Conservation (phyloP, 2,888 invertebrate genomes). For the Scaptomyza flava region DNA sequence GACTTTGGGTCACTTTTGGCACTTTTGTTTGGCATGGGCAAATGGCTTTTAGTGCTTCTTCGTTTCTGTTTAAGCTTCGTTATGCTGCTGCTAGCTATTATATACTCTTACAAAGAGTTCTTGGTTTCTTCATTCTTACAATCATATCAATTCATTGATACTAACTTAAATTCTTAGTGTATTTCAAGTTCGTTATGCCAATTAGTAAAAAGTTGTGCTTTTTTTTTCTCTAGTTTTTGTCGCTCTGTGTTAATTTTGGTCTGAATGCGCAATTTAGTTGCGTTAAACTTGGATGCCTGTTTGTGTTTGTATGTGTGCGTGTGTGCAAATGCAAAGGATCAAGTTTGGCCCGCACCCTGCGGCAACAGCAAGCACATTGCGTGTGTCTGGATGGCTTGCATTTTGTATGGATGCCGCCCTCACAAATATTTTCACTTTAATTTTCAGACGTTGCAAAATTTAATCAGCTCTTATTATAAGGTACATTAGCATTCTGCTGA, state of each 20-base stretch:
- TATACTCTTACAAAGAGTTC: no score
- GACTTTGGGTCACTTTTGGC: conserved; percentile 20
- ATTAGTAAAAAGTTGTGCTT: not conserved
- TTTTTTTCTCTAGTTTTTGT: conserved; percentile 26
- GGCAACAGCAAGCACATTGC: conserved; percentile 28
- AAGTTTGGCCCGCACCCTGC: conserved; percentile 55
- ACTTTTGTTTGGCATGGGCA: conserved; percentile 1
- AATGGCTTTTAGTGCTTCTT: conserved; percentile 15
- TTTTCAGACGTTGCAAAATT: conserved; percentile 75
- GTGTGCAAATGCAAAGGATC: conserved; percentile 49
- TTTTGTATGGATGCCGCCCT: conserved; percentile 48
- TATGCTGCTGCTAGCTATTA: conserved; percentile 53
- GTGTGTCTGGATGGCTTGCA: conserved; percentile 49
- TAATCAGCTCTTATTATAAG: conserved; percentile 62
- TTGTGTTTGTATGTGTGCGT: conserved; percentile 13
- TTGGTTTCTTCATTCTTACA: not conserved
- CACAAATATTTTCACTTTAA: conserved; percentile 74
- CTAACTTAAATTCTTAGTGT: not conserved
- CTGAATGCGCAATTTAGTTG: conserved; percentile 80
- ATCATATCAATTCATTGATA: no score
- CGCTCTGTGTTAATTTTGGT: conserved; percentile 71
- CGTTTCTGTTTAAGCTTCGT: conserved; percentile 62
- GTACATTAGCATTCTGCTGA: conserved; percentile 22
- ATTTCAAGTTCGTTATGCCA: not conserved
- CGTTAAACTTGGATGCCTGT: conserved; percentile 67